phyloP scores from a whole-genome alignment of 2,113 vertebrate species.

The Rousettus leschenaultii region DNA sequence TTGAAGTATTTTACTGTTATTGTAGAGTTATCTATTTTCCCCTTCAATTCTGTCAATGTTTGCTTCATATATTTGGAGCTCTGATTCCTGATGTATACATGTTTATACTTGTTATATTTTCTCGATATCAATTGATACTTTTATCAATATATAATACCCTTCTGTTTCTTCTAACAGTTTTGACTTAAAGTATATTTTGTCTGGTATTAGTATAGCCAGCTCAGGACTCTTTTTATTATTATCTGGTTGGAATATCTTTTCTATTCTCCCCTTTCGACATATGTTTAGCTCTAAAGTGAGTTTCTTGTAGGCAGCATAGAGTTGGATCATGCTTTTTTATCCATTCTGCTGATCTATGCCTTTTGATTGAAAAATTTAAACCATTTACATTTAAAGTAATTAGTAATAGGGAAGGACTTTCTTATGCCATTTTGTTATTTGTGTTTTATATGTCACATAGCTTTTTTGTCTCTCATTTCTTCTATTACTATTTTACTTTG shows the following conservation, averaged over 20 bases:
- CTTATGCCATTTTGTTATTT: background rate
- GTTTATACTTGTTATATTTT: background rate
- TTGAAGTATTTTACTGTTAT: background rate
- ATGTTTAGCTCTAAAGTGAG: background rate
- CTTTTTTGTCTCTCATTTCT: background rate
- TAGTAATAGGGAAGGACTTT: background rate
- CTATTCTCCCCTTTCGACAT: background rate
- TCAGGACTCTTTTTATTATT: background rate
- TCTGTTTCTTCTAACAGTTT: background rate
- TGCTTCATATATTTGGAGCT: background rate
- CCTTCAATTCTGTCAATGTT: background rate
- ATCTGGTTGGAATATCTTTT: background rate
- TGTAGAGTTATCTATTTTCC: background rate
- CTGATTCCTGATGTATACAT: background rate
- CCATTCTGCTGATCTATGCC: background rate
- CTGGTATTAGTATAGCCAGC: background rate
- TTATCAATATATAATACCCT: background rate
- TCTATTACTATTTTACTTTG: background rate
- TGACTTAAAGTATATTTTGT: background rate
- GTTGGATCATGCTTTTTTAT: background rate
- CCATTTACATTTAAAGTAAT: constrained; percentile 23
- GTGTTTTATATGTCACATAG: background rate
- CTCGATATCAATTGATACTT: background rate
- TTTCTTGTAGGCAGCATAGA: background rate
- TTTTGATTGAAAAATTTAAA: constrained; percentile 17